Conservation (phyloP, 2,888 invertebrate species). For the Thelaira solivaga region DNA sequence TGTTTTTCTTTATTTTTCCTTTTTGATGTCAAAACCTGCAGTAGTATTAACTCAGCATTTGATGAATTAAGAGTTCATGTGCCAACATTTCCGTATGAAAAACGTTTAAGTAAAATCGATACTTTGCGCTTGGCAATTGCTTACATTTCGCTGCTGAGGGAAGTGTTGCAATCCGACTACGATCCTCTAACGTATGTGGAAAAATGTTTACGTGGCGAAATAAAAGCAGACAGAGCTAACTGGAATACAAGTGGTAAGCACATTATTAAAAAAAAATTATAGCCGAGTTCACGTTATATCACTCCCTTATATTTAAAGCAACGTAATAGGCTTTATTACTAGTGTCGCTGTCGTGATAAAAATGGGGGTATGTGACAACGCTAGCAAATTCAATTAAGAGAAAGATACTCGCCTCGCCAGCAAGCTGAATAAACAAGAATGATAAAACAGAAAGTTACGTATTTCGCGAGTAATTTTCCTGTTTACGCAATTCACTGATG, state of each 20-base stretch:
- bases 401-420: too few species aligned
- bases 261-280: not conserved
- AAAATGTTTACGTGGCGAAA: constrained; percentile 92
- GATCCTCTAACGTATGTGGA: constrained; percentile 96
- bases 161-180: constrained; percentile 91
- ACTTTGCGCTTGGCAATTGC: constrained; percentile 97
- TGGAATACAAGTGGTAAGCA: constrained; percentile 96
- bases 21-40: constrained; percentile 78
- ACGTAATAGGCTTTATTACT: too few species aligned
- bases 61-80: constrained; percentile 98
- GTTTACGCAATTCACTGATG: too few species aligned
- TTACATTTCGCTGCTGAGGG: constrained; percentile 94
- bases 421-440: too few species aligned
- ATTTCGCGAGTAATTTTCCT: too few species aligned
- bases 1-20: not conserved
- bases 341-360: too few species aligned
- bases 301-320: too few species aligned
- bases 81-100: constrained; percentile 99
- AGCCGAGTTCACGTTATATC: not conserved
- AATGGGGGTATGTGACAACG: too few species aligned
- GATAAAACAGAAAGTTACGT: too few species aligned
- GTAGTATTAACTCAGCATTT: constrained; percentile 99
- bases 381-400: too few species aligned
- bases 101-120: constrained; percentile 98
- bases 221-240: constrained; percentile 90